A percentile compares a stretch with the other conserved stretches of the same genome.
Evolutionary conservation across 2,113 vertebrate species (phyloP).

Genomic region (Ceuthmochares aereus): DNA sequence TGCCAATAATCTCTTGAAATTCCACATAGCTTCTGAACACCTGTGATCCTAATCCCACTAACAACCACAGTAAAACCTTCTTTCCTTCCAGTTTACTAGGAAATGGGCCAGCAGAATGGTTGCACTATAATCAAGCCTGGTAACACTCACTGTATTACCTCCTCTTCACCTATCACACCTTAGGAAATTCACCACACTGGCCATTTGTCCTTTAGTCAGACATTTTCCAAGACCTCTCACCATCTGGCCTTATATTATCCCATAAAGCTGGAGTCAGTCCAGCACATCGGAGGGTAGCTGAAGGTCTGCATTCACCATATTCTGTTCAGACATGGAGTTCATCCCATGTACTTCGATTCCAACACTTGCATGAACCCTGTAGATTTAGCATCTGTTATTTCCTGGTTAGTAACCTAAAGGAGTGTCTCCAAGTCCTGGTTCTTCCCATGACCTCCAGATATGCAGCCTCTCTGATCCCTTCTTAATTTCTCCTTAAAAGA

Average conservation of each 20-base stretch:
- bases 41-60: not conserved
- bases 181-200: not conserved
- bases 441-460: not conserved
- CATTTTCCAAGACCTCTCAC: not conserved
- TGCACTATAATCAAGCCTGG: not conserved
- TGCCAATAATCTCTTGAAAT: not conserved
- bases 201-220: not conserved
- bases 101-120: not conserved
- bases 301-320: not conserved
- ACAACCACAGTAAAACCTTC: not conserved
- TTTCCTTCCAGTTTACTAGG: not conserved
- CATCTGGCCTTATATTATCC: not conserved
- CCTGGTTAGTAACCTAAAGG: not conserved
- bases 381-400: not conserved
- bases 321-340: not conserved
- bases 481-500: not conserved
- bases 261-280: accelerated
- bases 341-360: not conserved
- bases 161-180: not conserved
- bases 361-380: accelerated
- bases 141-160: not conserved
- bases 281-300: not conserved
- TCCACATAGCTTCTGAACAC: not conserved
- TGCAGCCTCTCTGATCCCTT: not conserved
- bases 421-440: not conserved